These are phyloP conservation scores for Micoletzkya japonica DNA, from an alignment of 2,888 invertebrate species.

Conservation along the genomic window DNA sequence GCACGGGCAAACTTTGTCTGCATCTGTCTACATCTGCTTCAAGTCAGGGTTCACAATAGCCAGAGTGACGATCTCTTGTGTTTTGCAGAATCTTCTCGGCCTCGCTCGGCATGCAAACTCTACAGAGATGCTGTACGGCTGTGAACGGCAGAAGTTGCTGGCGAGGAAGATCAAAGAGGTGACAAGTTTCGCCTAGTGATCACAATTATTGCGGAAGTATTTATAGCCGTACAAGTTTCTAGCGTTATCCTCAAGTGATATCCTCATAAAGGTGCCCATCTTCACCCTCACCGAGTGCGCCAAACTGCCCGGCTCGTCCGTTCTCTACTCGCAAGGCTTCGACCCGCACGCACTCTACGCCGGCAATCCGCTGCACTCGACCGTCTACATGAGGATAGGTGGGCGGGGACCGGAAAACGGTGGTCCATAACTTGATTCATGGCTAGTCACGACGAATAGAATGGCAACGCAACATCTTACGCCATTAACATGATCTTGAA, in stretches of 20 bases:
- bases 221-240: neutral
- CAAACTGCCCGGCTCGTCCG: conserved; percentile 21
- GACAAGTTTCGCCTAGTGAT: neutral
- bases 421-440: too few species aligned
- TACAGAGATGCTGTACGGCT: conserved; percentile 31
- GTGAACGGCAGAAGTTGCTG: conserved; percentile 30
- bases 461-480: neutral
- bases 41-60: too few species aligned
- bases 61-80: neutral
- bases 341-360: neutral
- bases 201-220: neutral
- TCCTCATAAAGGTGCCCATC: conserved; percentile 9
- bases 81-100: conserved; percentile 17
- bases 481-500: too few species aligned
- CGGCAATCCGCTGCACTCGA: neutral
- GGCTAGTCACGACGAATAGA: neutral
- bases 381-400: neutral
- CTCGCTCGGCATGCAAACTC: conserved; percentile 16
- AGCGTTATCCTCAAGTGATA: neutral
- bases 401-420: too few species aligned
- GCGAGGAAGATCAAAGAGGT: conserved; percentile 34
- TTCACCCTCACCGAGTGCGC: conserved; percentile 24
- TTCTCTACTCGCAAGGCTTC: conserved; percentile 13
- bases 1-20: neutral
- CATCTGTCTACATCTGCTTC: too few species aligned